Conservation (phyloP, 2,113 vertebrate genomes). For the Melanostigma gelatinosum region DNA sequence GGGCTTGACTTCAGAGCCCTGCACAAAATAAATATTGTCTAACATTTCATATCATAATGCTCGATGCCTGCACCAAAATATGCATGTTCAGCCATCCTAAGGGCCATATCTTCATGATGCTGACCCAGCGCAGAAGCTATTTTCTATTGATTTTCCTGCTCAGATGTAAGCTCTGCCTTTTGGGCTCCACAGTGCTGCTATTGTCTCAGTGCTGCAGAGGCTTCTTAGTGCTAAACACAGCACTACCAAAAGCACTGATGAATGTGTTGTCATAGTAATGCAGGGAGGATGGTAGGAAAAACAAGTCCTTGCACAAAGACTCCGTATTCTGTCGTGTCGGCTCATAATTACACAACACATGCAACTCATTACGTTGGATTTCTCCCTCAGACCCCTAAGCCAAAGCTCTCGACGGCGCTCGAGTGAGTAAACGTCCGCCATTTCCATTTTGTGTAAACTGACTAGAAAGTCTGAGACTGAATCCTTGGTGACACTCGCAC, state of each 20-base stretch:
- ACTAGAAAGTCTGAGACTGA: slow-evolving; percentile 33
- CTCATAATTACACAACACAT: slow-evolving; percentile 65
- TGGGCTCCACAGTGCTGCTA: slow-evolving; percentile 65
- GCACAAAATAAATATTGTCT: not conserved
- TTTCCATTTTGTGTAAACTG: slow-evolving; percentile 45
- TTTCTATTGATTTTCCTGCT: slow-evolving; percentile 63
- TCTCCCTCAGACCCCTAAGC: slow-evolving; percentile 38
- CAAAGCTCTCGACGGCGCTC: slow-evolving; percentile 13
- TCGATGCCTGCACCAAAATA: slow-evolving; percentile 28
- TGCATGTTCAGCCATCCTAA: slow-evolving; percentile 43
- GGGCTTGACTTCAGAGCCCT: not conserved
- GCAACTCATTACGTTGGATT: slow-evolving; percentile 32
- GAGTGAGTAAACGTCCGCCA: slow-evolving; percentile 21
- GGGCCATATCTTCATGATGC: slow-evolving; percentile 37
- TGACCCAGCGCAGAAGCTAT: slow-evolving; percentile 53
- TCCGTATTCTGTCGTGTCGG: slow-evolving; percentile 54
- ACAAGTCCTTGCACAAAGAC: slow-evolving; percentile 73
- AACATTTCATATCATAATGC: slow-evolving; percentile 12
- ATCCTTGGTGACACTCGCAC: slow-evolving; percentile 26
- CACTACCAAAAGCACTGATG: slow-evolving; percentile 73
- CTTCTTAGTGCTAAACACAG: slow-evolving; percentile 68
- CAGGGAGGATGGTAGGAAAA: slow-evolving; percentile 74
- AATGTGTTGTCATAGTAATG: slow-evolving; percentile 87
- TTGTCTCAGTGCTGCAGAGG: slow-evolving; percentile 75
- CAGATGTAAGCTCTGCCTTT: slow-evolving; percentile 63